Base-by-base conservation (phyloP, 2,888 invertebrate species). In the Polydesmus complanatus region DNA sequence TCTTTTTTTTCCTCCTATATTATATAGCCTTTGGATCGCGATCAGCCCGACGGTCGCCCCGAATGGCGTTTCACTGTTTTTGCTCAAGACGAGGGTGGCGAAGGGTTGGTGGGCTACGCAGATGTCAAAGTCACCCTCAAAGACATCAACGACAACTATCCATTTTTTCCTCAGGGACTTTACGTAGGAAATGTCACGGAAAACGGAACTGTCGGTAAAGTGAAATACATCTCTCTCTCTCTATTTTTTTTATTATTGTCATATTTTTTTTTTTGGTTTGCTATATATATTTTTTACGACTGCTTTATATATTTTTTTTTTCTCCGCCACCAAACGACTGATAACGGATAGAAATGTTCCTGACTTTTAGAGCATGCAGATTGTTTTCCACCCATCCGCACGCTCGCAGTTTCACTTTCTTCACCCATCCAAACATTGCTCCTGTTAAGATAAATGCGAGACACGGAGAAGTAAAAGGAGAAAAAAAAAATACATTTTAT, bases 101-200 rank as follows among this genome's bases (percentile, higher is more conserved):
- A 92, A 76, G 93, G 93, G 60, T 81, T 95, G 27, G 93, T 94
- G 53, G 95, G 95, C 63, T 96, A 95, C 74, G 93, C 95, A 64
- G 94, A 95, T 77, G 95, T 96, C 49, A 93, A 95, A 80, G 94
- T 96, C 65, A 93, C 92, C 77, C 83, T 95, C 58, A 92, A 92
- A 75, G 95, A 95, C 75, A 93, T 95, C 73, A 96, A 96, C 78
- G 96, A 96, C 79, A 96, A 96, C 77, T 88, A 90, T 5, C 96
- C 96, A n/a, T 86, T 89, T 69, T 96, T 96, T 79, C 92, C 92
- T 3, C 91, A 89, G 77, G 90, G 89, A 52, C 87, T 93, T 54
- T 93, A 93, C 75, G 89, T 88, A 73, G 93, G 93, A 63, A 93
- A 93, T 75, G 94, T 96, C 22, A 92, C 92, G 0, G 96, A 96